Evolutionary conservation across 2,113 vertebrate genomes (phyloP).

Genomic region (Xyliphius kryptos): DNA sequence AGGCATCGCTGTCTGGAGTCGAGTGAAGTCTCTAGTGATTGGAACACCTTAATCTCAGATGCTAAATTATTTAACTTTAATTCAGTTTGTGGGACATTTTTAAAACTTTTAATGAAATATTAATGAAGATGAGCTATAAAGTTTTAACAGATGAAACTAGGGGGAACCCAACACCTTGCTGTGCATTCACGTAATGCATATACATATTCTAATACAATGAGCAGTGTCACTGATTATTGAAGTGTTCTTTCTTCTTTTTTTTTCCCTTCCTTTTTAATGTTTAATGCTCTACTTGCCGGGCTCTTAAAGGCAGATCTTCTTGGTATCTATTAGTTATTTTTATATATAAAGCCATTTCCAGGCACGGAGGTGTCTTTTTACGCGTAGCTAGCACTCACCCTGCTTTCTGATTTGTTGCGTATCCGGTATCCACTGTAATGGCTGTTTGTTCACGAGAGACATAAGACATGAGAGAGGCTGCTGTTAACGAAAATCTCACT

Average conservation of each 20-base stretch:
- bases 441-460: slow-evolving; percentile 40
- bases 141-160: slow-evolving; percentile 62
- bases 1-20: slow-evolving; percentile 27
- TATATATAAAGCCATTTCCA: slow-evolving; percentile 28
- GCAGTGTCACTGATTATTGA: slow-evolving; percentile 51
- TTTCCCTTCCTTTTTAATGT: slow-evolving; percentile 54
- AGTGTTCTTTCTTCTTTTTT: slow-evolving; percentile 43
- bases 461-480: slow-evolving; percentile 38
- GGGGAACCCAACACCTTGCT: slow-evolving; percentile 49
- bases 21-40: slow-evolving; percentile 32
- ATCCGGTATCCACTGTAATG: slow-evolving; percentile 57
- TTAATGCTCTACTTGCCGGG: slow-evolving; percentile 58
- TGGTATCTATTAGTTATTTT: slow-evolving; percentile 28
- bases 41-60: slow-evolving; percentile 53
- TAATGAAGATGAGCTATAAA: slow-evolving; percentile 67
- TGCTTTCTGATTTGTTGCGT: slow-evolving; percentile 38
- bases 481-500: neutral
- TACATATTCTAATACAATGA: slow-evolving; percentile 56
- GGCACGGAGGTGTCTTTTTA: slow-evolving; percentile 49
- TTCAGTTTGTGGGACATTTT: slow-evolving; percentile 58
- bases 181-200: slow-evolving; percentile 15
- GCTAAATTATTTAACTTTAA: slow-evolving; percentile 67
- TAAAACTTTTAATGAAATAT: slow-evolving; percentile 69
- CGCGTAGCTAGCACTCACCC: slow-evolving; percentile 38
- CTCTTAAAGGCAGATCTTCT: no score